Conservation (phyloP, 2,888 invertebrate genomes). For the Hyposoter didymator region DNA sequence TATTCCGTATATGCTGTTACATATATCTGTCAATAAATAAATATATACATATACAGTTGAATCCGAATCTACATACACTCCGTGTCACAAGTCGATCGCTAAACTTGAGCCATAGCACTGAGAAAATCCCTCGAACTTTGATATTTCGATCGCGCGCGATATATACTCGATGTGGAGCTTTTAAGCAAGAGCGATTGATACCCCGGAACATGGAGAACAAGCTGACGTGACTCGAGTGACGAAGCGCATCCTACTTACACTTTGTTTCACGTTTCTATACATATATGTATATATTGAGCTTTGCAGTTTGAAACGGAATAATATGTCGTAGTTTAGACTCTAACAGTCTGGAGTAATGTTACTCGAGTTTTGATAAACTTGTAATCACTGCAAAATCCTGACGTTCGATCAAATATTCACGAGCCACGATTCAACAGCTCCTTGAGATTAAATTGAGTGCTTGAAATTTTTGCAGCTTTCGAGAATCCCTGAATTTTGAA, state of each 20-base stretch:
- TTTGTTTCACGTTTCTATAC: neutral
- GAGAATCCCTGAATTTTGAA: too few relatives aligned
- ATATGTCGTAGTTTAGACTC: neutral
- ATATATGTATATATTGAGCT: neutral
- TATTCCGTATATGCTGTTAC: conserved; percentile 20
- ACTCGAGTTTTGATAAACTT: too few relatives aligned
- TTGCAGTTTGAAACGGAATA: neutral
- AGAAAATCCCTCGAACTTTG: conserved; percentile 61
- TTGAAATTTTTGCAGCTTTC: too few relatives aligned
- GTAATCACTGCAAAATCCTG: too few relatives aligned
- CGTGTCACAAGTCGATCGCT: conserved; percentile 30
- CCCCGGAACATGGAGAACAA: conserved; percentile 31
- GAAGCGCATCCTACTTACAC: neutral
- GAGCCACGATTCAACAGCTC: too few relatives aligned
- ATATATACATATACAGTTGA: conserved; percentile 20
- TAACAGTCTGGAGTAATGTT: too few relatives aligned
- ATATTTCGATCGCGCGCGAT: conserved; percentile 53
- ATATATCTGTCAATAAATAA: conserved; percentile 32
- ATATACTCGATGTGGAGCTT: conserved; percentile 27
- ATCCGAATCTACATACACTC: conserved; percentile 33
- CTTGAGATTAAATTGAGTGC: too few relatives aligned
- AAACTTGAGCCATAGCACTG: conserved; percentile 22
- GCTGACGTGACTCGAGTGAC: conserved; percentile 44
- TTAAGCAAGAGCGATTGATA: conserved; percentile 59
- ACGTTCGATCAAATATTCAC: too few relatives aligned